Conservation (phyloP, 2,888 invertebrate genomes). For the Orgyia antiqua region DNA sequence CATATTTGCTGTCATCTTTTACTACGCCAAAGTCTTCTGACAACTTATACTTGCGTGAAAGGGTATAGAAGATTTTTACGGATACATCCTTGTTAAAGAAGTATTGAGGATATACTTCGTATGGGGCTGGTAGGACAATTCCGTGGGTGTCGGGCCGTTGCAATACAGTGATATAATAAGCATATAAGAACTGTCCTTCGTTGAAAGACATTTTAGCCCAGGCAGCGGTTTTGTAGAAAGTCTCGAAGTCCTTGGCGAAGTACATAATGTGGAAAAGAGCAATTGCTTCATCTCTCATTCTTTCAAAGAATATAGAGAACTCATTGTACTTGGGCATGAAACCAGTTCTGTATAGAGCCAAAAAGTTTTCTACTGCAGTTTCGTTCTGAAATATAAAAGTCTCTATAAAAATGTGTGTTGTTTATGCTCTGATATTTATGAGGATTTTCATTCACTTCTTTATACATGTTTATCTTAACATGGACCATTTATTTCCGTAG, state of each 20-base stretch:
- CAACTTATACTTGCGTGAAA: slow-evolving; percentile 55
- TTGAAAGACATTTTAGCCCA: slow-evolving; percentile 79
- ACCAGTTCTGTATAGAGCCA: slow-evolving; percentile 53
- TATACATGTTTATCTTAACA: too few species aligned
- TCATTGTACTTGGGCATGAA: slow-evolving; percentile 65
- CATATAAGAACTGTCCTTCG: slow-evolving; percentile 80
- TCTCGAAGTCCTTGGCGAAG: slow-evolving; percentile 79
- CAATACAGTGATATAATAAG: slow-evolving; percentile 76
- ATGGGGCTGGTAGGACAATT: slow-evolving; percentile 80
- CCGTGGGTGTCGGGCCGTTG: slow-evolving; percentile 78
- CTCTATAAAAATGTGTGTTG: too few species aligned
- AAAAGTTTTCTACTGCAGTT: slow-evolving; percentile 61
- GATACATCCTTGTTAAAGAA: slow-evolving; percentile 80
- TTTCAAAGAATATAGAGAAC: slow-evolving; percentile 70
- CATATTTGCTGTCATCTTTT: slow-evolving; percentile 55
- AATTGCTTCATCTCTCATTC: slow-evolving; percentile 65
- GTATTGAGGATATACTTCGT: slow-evolving; percentile 82
- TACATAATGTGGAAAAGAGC: slow-evolving; percentile 76
- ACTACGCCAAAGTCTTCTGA: slow-evolving; percentile 55
- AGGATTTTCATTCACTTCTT: too few species aligned
- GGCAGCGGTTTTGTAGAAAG: slow-evolving; percentile 78
- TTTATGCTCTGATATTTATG: too few species aligned
- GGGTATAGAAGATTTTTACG: slow-evolving; percentile 54
- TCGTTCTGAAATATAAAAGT: slow-evolving; percentile 52
- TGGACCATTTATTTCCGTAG: too few species aligned